Evolutionary conservation across 2,113 vertebrate species (phyloP).

Genomic region (Triplophysa siluroides): DNA sequence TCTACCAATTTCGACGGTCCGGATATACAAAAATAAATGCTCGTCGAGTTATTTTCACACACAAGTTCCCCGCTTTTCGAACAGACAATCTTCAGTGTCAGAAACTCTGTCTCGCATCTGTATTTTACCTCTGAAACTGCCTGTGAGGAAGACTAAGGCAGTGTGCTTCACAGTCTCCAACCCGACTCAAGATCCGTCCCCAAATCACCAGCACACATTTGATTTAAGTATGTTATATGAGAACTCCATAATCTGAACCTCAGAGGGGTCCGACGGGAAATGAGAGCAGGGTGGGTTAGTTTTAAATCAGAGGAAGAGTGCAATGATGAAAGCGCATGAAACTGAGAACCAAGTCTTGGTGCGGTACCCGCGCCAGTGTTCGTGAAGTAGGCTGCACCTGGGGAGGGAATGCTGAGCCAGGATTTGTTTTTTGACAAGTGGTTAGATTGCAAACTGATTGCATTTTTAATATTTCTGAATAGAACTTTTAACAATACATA

Average conservation of each 20-base stretch:
- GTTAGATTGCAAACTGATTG: background rate
- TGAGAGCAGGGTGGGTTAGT: conserved; percentile 42
- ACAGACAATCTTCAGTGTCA: background rate
- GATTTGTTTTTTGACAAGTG: background rate
- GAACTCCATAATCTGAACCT: conserved; percentile 49
- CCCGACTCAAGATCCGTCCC: conserved; percentile 42
- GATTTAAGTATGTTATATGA: conserved; percentile 52
- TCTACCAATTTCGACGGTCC: conserved; percentile 20
- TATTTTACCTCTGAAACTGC: conserved; percentile 16
- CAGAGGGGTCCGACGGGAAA: conserved; percentile 43
- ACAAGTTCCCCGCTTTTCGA: background rate
- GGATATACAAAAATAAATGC: conserved; percentile 34
- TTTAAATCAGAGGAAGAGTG: conserved; percentile 36
- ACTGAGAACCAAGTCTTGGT: conserved; percentile 46
- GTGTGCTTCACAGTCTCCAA: conserved; percentile 13
- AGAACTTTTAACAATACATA: background rate
- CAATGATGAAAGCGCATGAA: conserved; percentile 71
- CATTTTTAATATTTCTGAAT: background rate
- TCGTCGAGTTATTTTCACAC: conserved; percentile 11
- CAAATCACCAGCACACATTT: conserved; percentile 54
- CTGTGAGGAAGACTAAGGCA: conserved; percentile 30
- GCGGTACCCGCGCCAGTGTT: conserved; percentile 21
- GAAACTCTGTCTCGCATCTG: background rate
- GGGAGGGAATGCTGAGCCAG: conserved; percentile 1
- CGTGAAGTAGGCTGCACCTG: conserved; percentile 22